phyloP scores from a whole-genome alignment of 2,888 invertebrate genomes.

The Gandaritis pyraliata region DNA sequence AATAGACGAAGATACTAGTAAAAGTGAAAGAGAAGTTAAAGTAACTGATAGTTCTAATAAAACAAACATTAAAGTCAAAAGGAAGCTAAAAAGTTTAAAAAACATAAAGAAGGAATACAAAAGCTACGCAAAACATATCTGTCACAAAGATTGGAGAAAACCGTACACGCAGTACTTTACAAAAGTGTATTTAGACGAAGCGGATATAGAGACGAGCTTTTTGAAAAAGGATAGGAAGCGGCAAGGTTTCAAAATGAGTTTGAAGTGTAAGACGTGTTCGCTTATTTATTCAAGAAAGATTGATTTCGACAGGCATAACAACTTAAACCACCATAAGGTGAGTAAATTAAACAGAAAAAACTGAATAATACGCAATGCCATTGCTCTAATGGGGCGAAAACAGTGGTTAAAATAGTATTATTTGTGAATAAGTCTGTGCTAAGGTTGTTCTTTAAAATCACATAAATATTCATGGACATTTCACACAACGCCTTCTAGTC shows the following conservation, averaged over 20 bases:
- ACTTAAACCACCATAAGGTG: conserved; percentile 43
- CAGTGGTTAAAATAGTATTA: no score
- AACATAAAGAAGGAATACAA: conserved; percentile 27
- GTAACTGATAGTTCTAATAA: not conserved
- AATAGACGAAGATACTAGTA: not conserved
- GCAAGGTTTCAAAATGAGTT: conserved; percentile 18
- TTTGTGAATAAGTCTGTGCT: no score
- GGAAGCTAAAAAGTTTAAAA: conserved; percentile 12
- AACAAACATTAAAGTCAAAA: not conserved
- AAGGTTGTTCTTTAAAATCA: no score
- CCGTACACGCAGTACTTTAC: conserved; percentile 25
- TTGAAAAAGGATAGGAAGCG: conserved; percentile 39
- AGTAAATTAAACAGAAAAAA: not conserved
- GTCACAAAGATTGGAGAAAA: conserved; percentile 16
- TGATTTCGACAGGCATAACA: conserved; percentile 41
- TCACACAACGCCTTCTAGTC: no score
- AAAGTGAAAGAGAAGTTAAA: not conserved
- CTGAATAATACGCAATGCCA: not conserved
- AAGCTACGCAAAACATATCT: conserved; percentile 20
- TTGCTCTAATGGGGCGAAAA: no score
- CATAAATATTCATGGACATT: no score
- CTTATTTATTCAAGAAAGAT: conserved; percentile 34
- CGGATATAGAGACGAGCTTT: conserved; percentile 37
- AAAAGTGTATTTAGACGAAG: conserved; percentile 29
- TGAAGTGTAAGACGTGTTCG: conserved; percentile 28